Evolutionary conservation across 2,888 invertebrate species (phyloP).

Genomic region (Panorpa germanica): DNA sequence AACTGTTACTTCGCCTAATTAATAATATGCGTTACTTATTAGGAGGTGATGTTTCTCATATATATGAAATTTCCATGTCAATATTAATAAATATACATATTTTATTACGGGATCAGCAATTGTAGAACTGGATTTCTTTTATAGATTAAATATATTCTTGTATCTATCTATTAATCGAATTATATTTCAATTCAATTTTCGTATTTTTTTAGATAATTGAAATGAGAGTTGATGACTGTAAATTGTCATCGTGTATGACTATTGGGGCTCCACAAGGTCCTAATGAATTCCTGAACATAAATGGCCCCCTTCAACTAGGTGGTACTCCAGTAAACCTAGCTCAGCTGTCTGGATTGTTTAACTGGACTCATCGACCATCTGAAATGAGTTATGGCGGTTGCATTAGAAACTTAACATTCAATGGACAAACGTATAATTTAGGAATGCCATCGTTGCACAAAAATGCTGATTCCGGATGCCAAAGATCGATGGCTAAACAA

Average conservation of each 20-base stretch:
- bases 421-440: slow-evolving; percentile 74
- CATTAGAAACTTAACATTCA: slow-evolving; percentile 77
- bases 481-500: slow-evolving; percentile 50
- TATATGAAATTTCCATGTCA: too few relatives aligned
- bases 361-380: slow-evolving; percentile 53
- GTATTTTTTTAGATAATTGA: too few relatives aligned
- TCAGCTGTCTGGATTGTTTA: slow-evolving; percentile 36
- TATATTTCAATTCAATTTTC: not conserved
- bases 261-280: slow-evolving; percentile 48
- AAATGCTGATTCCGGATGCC: slow-evolving; percentile 57
- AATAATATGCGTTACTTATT: too few relatives aligned
- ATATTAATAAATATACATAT: too few relatives aligned
- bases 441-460: slow-evolving; percentile 55
- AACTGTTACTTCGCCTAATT: too few relatives aligned
- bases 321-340: slow-evolving; percentile 48
- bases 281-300: slow-evolving; percentile 59
- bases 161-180: too few relatives aligned
- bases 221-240: slow-evolving; percentile 61
- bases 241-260: slow-evolving; percentile 47
- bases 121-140: too few relatives aligned
- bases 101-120: too few relatives aligned
- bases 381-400: slow-evolving; percentile 69
- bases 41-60: too few relatives aligned
- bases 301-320: slow-evolving; percentile 76
- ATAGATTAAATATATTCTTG: too few relatives aligned